These are phyloP conservation scores for Fopius arisanus DNA, from an alignment of 1,140 invertebrate species.

Conservation along the genomic window DNA sequence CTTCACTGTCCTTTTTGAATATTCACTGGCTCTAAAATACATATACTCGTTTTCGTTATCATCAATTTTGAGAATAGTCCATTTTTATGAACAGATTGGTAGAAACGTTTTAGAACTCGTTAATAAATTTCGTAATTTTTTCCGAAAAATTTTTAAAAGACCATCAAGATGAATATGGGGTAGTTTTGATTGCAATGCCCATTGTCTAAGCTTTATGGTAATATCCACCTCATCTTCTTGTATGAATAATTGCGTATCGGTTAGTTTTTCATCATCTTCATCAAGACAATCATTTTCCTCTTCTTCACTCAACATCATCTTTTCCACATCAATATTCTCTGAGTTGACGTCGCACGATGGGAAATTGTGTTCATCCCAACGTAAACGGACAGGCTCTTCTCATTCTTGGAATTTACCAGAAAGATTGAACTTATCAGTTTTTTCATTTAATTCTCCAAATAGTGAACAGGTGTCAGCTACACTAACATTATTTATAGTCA, in stretches of 20 bases:
- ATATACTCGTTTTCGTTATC: slow-evolving; percentile 14
- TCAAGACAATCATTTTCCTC: no score
- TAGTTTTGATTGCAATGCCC: not conserved
- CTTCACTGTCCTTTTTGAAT: slow-evolving; percentile 19
- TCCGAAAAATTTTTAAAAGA: slow-evolving; percentile 21
- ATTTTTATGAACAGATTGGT: not conserved
- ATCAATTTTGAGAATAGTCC: slow-evolving; percentile 15
- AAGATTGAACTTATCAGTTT: no score
- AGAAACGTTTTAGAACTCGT: slow-evolving; percentile 29
- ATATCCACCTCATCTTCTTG: not conserved
- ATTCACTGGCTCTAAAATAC: slow-evolving; percentile 13
- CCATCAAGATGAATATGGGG: slow-evolving; percentile 13
- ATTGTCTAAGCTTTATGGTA: not conserved
- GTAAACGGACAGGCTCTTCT: no score
- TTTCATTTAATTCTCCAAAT: no score
- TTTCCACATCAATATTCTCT: no score
- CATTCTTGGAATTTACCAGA: no score
- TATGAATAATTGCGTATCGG: no score
- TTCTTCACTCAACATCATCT: no score
- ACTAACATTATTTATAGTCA: not conserved
- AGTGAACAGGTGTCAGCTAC: no score
- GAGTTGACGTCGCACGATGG: no score
- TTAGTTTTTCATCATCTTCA: no score
- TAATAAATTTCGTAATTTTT: slow-evolving; percentile 17
- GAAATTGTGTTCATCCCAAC: no score